phyloP scores from a whole-genome alignment of 2,797 vertebrate species.

The Propithecus perrieri region DNA sequence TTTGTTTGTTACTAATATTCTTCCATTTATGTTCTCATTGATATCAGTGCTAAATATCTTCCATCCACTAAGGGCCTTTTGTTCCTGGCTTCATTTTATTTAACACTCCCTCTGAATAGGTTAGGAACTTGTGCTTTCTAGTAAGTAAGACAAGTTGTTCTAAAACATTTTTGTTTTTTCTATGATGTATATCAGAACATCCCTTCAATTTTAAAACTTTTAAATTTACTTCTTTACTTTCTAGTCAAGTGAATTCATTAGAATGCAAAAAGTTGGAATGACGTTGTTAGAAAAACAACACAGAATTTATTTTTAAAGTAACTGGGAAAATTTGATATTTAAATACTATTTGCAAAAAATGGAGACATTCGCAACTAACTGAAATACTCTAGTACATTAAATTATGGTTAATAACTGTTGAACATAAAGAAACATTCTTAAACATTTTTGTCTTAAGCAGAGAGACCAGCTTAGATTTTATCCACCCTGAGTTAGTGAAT shows the following conservation, averaged over 20 bases:
- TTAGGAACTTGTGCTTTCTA: neutral
- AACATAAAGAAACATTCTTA: neutral
- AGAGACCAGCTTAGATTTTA: neutral
- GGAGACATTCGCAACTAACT: neutral
- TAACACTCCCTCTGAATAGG: neutral
- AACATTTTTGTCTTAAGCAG: neutral
- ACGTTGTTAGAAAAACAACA: neutral
- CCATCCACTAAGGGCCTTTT: neutral
- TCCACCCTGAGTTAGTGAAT: neutral
- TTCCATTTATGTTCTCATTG: neutral
- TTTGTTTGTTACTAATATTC: neutral
- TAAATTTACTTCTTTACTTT: neutral
- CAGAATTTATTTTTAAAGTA: conserved; percentile 16
- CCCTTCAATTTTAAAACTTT: neutral
- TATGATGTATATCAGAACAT: neutral
- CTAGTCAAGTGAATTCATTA: neutral
- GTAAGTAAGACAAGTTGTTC: neutral
- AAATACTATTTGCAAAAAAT: neutral
- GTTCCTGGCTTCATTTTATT: neutral
- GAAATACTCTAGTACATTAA: neutral
- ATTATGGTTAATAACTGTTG: neutral
- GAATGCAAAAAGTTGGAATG: neutral
- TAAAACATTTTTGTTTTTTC: neutral
- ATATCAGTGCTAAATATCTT: neutral
- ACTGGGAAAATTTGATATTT: neutral